Conservation (phyloP, 2,797 vertebrate species). For the Cyclura pinguis region DNA sequence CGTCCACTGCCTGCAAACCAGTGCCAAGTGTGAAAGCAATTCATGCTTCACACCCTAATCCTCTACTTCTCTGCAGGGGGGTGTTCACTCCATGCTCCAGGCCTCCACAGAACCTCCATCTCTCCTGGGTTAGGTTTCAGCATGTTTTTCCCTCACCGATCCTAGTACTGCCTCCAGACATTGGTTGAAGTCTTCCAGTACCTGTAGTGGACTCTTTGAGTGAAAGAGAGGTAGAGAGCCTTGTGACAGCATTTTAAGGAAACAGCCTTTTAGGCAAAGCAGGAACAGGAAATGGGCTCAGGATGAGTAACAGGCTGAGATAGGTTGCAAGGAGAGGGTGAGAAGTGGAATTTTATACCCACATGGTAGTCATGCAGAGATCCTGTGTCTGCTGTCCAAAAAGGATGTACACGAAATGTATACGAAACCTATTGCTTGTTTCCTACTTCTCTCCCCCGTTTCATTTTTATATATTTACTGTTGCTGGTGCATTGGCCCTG, state of each 20-base stretch:
- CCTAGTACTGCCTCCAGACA: background rate
- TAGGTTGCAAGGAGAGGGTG: too few relatives aligned
- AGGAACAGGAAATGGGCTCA: background rate
- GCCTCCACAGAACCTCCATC: background rate
- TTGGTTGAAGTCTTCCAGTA: background rate
- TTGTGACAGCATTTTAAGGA: accelerated
- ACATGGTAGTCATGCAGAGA: too few relatives aligned
- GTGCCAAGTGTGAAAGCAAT: background rate
- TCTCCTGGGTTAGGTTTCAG: background rate
- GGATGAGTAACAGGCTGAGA: too few relatives aligned
- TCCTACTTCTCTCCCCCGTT: background rate
- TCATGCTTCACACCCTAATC: background rate
- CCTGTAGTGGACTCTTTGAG: background rate
- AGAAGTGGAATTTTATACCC: background rate
- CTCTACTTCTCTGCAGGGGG: background rate
- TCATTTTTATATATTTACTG: too few relatives aligned
- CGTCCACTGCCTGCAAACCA: background rate
- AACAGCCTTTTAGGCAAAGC: background rate
- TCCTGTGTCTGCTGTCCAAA: background rate
- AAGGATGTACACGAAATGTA: too few relatives aligned
- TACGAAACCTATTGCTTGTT: background rate
- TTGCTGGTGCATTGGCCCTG: background rate
- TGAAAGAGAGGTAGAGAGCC: background rate
- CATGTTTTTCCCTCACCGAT: background rate
- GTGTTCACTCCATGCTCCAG: background rate